phyloP scores from a whole-genome alignment of 2,113 vertebrate genomes.

The Lonchura striata region DNA sequence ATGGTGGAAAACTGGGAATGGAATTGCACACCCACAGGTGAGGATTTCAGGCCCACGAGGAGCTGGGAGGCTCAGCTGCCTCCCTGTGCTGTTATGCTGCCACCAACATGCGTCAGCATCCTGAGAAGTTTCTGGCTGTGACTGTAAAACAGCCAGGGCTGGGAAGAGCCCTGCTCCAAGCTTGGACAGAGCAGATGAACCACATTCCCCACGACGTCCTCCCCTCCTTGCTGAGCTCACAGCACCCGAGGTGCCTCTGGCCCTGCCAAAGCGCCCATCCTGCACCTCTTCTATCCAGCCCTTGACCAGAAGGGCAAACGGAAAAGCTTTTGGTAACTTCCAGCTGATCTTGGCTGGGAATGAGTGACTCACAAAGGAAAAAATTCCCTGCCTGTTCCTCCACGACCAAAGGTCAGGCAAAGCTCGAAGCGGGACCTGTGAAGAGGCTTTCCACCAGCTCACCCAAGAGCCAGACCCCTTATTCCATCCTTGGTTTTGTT shows the following conservation, averaged over 20 bases:
- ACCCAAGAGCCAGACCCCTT: neutral
- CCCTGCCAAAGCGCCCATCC: neutral
- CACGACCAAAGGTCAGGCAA: conserved; percentile 4
- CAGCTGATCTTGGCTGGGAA: conserved; percentile 34
- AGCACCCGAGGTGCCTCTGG: neutral
- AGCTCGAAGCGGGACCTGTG: neutral
- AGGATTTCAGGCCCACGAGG: neutral
- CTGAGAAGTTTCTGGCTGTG: neutral
- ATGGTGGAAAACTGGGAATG: neutral
- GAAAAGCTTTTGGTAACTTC: conserved; percentile 44
- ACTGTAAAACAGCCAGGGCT: conserved; percentile 4
- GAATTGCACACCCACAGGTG: neutral
- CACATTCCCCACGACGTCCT: neutral
- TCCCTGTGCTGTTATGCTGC: neutral
- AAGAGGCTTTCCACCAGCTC: neutral
- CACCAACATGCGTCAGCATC: neutral
- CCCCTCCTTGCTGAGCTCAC: neutral
- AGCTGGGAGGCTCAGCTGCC: neutral
- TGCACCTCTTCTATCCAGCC: neutral
- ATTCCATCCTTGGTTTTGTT: neutral
- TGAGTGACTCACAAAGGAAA: conserved; percentile 39
- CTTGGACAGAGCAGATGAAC: neutral
- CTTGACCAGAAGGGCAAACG: conserved; percentile 4
- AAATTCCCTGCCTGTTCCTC: neutral
- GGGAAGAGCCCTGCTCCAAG: neutral